phyloP scores from a whole-genome alignment of 2,888 invertebrate species.

The Spialia ferax region DNA sequence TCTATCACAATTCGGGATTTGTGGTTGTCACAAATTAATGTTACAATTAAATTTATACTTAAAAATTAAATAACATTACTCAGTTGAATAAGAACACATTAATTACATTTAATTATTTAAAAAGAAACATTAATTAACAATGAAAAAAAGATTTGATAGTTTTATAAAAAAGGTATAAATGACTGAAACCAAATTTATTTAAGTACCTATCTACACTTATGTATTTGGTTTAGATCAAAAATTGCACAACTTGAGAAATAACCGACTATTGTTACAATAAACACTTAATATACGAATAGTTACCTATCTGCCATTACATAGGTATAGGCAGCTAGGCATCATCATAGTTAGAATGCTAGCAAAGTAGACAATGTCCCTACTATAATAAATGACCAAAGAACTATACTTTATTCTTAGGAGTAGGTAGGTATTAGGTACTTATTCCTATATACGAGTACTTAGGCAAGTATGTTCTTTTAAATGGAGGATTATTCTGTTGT shows the following conservation, averaged over 20 bases:
- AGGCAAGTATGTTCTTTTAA: no score
- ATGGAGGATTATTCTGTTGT: no score
- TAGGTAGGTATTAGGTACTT: no score
- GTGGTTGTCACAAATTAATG: slow-evolving; percentile 32
- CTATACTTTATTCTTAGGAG: no score
- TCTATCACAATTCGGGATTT: slow-evolving; percentile 72
- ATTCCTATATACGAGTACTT: no score
- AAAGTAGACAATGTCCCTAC: no score
- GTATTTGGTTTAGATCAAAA: not conserved
- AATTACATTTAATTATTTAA: slow-evolving; percentile 18
- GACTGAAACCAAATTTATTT: not conserved
- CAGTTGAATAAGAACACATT: slow-evolving; percentile 27
- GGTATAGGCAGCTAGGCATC: no score
- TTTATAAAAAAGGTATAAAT: not conserved
- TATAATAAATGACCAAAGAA: no score
- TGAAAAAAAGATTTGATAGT: not conserved
- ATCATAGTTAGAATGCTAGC: no score
- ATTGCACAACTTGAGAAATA: slow-evolving; percentile 12
- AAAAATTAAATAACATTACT: slow-evolving; percentile 77
- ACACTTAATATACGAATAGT: no score
- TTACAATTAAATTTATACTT: slow-evolving; percentile 64
- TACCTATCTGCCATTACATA: no score
- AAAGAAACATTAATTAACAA: slow-evolving; percentile 14
- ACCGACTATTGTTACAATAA: not conserved
- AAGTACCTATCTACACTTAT: not conserved